These are phyloP conservation scores for Lasius fuliginosus DNA, from an alignment of 2,888 invertebrate genomes.

Conservation along the genomic window DNA sequence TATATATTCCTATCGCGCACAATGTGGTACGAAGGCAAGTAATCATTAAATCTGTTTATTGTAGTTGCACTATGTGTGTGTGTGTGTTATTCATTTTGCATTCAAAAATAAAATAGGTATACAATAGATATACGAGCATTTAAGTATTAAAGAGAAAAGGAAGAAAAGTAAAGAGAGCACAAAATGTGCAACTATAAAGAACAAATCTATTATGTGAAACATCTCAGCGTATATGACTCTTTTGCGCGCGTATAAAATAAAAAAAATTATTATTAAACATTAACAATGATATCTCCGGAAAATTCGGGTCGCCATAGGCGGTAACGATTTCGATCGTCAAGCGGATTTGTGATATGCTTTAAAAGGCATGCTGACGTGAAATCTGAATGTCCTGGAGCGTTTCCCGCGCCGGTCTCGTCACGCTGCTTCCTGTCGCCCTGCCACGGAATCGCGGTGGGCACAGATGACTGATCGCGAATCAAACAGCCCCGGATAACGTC, in stretches of 20 bases:
- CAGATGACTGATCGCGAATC: constrained; percentile 70
- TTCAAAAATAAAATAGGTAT: neutral
- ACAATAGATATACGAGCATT: neutral
- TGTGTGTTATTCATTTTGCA: neutral
- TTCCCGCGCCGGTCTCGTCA: constrained; percentile 11
- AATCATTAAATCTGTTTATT: neutral
- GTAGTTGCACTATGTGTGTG: neutral
- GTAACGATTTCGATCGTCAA: constrained; percentile 12
- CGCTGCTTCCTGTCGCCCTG: neutral
- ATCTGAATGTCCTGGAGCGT: constrained; percentile 43
- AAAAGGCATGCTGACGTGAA: constrained; percentile 17
- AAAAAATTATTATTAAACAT: neutral
- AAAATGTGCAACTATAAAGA: neutral
- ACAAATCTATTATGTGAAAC: neutral
- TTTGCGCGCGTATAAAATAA: neutral
- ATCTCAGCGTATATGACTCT: neutral
- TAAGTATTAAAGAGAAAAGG: neutral
- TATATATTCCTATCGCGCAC: neutral
- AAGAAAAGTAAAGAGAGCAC: neutral
- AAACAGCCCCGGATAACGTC: constrained; percentile 67
- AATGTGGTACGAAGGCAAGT: too few species aligned
- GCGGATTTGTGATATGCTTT: neutral
- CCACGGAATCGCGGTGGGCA: constrained; percentile 43
- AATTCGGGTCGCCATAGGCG: constrained; percentile 28
- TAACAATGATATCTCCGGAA: constrained; percentile 3